phyloP scores from a whole-genome alignment of 2,113 vertebrate genomes.

The Cyprinodon variegatus region DNA sequence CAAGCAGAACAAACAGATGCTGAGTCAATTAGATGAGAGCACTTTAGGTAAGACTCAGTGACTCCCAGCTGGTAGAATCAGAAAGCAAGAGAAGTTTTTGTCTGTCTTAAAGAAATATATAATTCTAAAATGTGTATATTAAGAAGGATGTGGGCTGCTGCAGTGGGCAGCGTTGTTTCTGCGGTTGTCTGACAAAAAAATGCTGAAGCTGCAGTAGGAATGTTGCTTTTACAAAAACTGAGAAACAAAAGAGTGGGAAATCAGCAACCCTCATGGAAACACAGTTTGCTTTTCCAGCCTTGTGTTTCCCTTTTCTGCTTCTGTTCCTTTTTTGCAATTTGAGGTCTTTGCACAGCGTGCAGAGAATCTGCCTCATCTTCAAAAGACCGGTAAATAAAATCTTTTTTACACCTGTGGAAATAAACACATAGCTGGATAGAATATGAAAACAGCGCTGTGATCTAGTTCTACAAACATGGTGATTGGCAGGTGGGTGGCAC shows the following conservation, averaged over 20 bases:
- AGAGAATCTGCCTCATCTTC: conserved; percentile 57
- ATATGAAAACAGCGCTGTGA: conserved; percentile 70
- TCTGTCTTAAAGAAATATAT: neutral
- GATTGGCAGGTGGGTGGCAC: conserved; percentile 76
- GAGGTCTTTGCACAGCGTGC: conserved; percentile 64
- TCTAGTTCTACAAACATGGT: conserved; percentile 69
- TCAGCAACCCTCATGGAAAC: conserved; percentile 21
- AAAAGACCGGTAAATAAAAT: conserved; percentile 72
- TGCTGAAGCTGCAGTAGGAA: conserved; percentile 8
- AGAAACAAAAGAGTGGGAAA: conserved; percentile 16
- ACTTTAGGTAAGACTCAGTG: neutral
- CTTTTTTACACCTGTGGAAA: conserved; percentile 60
- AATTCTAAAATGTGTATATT: conserved; percentile 11
- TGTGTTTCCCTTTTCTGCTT: neutral
- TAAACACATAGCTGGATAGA: conserved; percentile 69
- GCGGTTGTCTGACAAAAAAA: conserved; percentile 15
- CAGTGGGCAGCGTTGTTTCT: neutral
- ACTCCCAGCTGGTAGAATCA: conserved; percentile 8
- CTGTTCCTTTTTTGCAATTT: conserved; percentile 64
- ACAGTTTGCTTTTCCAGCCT: conserved; percentile 43
- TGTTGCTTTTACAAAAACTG: conserved; percentile 4
- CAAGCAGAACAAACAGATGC: conserved; percentile 43
- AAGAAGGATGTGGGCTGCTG: conserved; percentile 6
- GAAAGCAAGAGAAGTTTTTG: neutral
- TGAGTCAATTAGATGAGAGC: conserved; percentile 55